Evolutionary conservation across 2,113 vertebrate species (phyloP), one percentile per base, ranked within the genome.

Genomic region (Pedionomus torquatus): DNA sequence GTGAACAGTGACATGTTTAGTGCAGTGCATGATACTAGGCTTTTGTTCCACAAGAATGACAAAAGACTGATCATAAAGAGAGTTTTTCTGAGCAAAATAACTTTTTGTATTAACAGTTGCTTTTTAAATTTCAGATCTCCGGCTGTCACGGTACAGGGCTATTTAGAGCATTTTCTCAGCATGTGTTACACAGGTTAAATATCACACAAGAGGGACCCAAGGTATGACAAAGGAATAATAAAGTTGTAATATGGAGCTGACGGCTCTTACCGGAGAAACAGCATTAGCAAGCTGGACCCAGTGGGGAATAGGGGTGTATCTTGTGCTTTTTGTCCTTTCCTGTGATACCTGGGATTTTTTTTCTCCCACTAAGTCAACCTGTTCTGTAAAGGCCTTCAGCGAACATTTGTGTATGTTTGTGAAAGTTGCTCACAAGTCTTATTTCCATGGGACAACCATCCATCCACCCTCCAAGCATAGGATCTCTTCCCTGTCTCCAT

Each of bases 81-180:
- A 89, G 28, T 52, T 46, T 49, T 93, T 65, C 57, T 95, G 84
- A 61, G 58, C 6, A 57, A 66, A 90, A 44, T 23, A 49, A 46
- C n/a, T 82, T 49, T 3, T 14, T 77, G 2, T 74, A 10, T 70
- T 85, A 30, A 86, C 11, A 66, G 18, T 41, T 52, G 9, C 30
- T 57, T 66, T 78, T 96, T 88, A 43, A 33, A 92, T 98, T 98
- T 81, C 95, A 99, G 99, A 99, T 99, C 77, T 98, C 99, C 48
- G 98, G 99, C 97, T 99, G 99, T 95, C 98, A 97, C 1, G 97
- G 98, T 49, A 98, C 99, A 3, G 99, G 99, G 39, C 97, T 99
- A 86, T 99, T 99, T 93, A 95, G 98, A 97, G 99, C 99, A 0
- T 99, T 99, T 97, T 99, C 99, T 41, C 99, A 99, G 95, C 99